Conservation (phyloP, 2,888 invertebrate species). For the Orthosia incerta region DNA sequence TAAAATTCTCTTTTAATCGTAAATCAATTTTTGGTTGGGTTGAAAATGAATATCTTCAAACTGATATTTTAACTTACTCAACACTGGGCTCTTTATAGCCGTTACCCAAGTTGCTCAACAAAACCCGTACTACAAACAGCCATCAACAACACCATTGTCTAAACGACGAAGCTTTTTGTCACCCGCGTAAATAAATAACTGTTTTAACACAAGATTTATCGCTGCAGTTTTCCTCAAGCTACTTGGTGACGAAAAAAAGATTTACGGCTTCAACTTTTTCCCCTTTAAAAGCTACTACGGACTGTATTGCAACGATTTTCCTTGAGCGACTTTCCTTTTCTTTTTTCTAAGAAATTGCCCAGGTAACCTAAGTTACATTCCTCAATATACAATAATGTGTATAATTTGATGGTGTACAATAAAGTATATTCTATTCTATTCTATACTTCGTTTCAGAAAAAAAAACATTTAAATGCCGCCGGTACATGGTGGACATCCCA, state of each 20-base stretch:
- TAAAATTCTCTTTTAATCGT: too few species aligned
- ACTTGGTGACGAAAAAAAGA: not conserved
- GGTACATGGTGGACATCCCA: too few species aligned
- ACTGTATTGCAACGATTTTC: conserved; percentile 15
- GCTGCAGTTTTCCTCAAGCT: conserved; percentile 26
- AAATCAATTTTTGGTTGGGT: too few species aligned
- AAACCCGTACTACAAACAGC: not conserved
- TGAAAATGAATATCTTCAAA: not conserved
- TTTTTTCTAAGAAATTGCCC: not conserved
- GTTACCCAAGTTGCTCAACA: conserved; percentile 5
- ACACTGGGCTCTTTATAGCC: not conserved
- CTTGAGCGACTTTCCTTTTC: not conserved
- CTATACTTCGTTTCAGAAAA: too few species aligned
- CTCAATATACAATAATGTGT: too few species aligned
- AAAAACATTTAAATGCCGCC: not conserved
- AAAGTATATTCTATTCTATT: too few species aligned
- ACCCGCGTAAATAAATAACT: conserved; percentile 13
- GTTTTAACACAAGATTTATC: conserved; percentile 27
- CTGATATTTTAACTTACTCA: not conserved
- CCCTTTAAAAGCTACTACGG: not conserved
- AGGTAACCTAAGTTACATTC: conserved; percentile 3
- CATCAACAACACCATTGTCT: conserved; percentile 2
- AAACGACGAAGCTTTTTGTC: conserved; percentile 5
- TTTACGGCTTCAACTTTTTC: not conserved
- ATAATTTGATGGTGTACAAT: too few species aligned